Evolutionary conservation across 2,113 vertebrate species (phyloP), one percentile per base, ranked within the genome.

Genomic region (Lethenteron camtschaticum): DNA sequence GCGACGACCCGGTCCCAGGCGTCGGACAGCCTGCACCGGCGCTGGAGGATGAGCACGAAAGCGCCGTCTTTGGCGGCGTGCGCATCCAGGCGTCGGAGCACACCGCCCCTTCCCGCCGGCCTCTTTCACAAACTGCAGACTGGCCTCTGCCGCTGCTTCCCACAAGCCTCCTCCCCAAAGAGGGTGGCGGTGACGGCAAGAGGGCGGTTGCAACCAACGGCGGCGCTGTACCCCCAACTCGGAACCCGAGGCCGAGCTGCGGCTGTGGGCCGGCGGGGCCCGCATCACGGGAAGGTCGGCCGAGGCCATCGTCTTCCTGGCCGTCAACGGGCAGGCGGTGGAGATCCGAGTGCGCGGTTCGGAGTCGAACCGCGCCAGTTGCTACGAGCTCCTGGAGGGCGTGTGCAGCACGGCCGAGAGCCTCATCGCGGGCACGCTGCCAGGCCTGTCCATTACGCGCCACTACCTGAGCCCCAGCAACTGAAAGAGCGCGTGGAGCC

Each of bases 51-150:
- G 90, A 89, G 58, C 88, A 86, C 57, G 83, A 84, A 41, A 76
- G 79, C 9, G 75, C 88, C 76, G 78, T 96, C 72, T 99, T 95
- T 13, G 94, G 94, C 0, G 94, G 94, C 0, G 84, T 95, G 56
- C 84, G 92, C 55, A 78, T 96, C 0, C 88, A 95, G 73, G 90
- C 94, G 0, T 87, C 87, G 10, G 94, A 96, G 81, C 90, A 99
- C 78, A 83, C 94, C 57, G 83, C 90, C 0, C 92, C 1, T 94
- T 94, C 78, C 94, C 2, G 96, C 90, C 41, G 90, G 94, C 76
- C 83, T 96, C 75, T 99, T 99, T 69, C 87, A 99, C 81, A 99
- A 99, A 77, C 85, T 99, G 72, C 94, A 99, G 77, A 90, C 95
- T 70, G 95, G 94, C 77, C 82, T 99, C 10, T 96, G 94, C 73